Evolutionary conservation across 1,140 invertebrate species (phyloP).

Genomic region (Drosophila dunni): DNA sequence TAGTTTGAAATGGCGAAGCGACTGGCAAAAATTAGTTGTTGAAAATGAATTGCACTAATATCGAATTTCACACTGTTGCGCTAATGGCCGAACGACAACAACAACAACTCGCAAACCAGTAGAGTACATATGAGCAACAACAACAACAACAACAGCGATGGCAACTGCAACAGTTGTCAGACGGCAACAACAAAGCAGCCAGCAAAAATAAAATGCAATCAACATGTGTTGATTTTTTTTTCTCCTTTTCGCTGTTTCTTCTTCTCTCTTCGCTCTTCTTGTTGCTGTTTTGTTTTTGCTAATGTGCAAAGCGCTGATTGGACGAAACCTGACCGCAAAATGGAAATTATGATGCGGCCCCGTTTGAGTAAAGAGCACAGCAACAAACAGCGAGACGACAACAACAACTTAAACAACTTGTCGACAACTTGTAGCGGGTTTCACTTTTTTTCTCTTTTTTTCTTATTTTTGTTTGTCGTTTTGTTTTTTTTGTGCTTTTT

Average conservation of each 20-base stretch:
- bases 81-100: conserved; percentile 70
- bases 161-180: conserved; percentile 47
- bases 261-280: conserved; percentile 14
- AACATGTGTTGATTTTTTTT: conserved; percentile 64
- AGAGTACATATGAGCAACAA: conserved; percentile 19
- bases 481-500: conserved; percentile 2
- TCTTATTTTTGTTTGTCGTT: not conserved
- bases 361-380: conserved; percentile 80
- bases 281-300: conserved; percentile 55
- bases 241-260: conserved; percentile 14
- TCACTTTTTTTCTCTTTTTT: conserved; percentile 62
- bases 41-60: conserved; percentile 83
- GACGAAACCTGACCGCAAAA: conserved; percentile 81
- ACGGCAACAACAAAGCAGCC: conserved; percentile 70
- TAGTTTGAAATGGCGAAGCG: conserved; percentile 50
- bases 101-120: conserved; percentile 21
- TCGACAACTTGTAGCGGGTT: conserved; percentile 64
- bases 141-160: conserved; percentile 42
- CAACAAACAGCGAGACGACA: conserved; percentile 56
- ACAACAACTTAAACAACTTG: conserved; percentile 44
- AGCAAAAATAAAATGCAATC: conserved; percentile 72
- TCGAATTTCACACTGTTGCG: conserved; percentile 80
- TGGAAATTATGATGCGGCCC: conserved; percentile 81
- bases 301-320: conserved; percentile 83
- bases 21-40: conserved; percentile 78